Evolutionary conservation across 2,797 vertebrate species (phyloP).

Genomic region (Coranthus polyacanthus): DNA sequence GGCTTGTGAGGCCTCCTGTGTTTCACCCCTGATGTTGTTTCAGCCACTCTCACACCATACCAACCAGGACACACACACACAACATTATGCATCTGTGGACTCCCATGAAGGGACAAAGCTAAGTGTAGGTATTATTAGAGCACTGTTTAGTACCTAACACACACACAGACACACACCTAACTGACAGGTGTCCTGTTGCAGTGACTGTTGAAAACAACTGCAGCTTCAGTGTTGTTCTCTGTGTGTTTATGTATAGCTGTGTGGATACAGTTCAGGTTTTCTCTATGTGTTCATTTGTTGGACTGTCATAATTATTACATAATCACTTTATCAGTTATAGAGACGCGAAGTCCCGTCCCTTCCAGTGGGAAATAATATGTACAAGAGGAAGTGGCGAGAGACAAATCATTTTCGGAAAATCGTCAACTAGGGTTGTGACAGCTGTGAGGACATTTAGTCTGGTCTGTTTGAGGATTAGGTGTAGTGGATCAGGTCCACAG

Average conservation of each 20-base stretch:
- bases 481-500: too few relatives aligned
- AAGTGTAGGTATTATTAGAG: slow-evolving; percentile 56
- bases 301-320: too few relatives aligned
- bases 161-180: slow-evolving; percentile 46
- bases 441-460: too few relatives aligned
- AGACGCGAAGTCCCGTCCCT: too few relatives aligned
- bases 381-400: too few relatives aligned
- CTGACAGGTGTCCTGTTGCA: slow-evolving; percentile 54
- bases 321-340: too few relatives aligned
- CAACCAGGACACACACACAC: slow-evolving; percentile 35
- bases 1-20: slow-evolving; percentile 26
- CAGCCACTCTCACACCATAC: slow-evolving; percentile 62
- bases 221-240: slow-evolving; percentile 16
- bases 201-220: slow-evolving; percentile 50
- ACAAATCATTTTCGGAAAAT: too few relatives aligned
- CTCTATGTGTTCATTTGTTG: too few relatives aligned
- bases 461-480: too few relatives aligned
- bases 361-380: too few relatives aligned
- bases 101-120: slow-evolving; percentile 39
- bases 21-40: slow-evolving; percentile 53
- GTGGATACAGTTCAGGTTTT: too few relatives aligned
- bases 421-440: too few relatives aligned
- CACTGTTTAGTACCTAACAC: slow-evolving; percentile 23
- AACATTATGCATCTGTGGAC: slow-evolving; percentile 22
- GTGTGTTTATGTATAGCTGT: slow-evolving; percentile 21